These are phyloP conservation scores for Metopia argyrocephala DNA, from an alignment of 2,888 invertebrate genomes.

Conservation along the genomic window DNA sequence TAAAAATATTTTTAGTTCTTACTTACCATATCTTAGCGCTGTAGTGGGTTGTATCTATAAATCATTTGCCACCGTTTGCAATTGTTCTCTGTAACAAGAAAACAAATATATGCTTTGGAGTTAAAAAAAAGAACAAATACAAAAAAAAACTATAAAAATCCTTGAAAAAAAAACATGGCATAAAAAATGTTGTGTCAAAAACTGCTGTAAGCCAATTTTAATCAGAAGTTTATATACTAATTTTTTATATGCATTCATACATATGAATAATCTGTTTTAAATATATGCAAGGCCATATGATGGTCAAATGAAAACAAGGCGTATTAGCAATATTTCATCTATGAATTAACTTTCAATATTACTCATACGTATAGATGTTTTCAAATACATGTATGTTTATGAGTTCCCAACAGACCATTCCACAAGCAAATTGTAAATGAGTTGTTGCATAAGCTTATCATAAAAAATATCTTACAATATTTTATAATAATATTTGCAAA, in stretches of 20 bases:
- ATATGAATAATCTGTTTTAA: not conserved
- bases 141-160: not conserved
- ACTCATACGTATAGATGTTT: not conserved
- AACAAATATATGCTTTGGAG: not conserved
- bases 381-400: no score
- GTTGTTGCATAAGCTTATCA: no score
- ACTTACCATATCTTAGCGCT: no score
- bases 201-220: not conserved
- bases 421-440: no score
- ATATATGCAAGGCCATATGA: not conserved
- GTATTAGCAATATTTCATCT: slow-evolving; percentile 4
- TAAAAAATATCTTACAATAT: no score
- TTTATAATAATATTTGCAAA: no score
- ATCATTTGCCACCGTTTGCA: not conserved
- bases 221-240: no score
- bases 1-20: no score
- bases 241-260: not conserved
- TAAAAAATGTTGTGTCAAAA: not conserved
- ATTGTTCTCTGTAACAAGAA: not conserved
- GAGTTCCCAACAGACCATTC: no score
- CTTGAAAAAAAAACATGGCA: not conserved
- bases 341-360: not conserved
- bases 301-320: slow-evolving; percentile 3
- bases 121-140: not conserved
- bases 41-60: no score